Evolutionary conservation across 2,888 invertebrate genomes (phyloP), one percentile per base, ranked within the genome.

Genomic region (Cerastis rubricosa): DNA sequence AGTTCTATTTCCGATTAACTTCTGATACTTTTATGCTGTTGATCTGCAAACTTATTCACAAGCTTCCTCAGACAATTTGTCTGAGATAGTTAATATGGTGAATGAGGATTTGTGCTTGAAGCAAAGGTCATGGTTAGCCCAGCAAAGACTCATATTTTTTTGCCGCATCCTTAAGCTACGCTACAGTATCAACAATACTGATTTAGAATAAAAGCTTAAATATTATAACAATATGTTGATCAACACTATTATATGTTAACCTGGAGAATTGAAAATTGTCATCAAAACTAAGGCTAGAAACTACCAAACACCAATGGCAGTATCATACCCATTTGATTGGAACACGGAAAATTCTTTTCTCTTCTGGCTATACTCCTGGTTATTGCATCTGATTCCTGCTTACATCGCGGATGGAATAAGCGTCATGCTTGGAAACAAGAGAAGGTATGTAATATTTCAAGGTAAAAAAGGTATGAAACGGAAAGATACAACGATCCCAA

Each of bases 311-410:
- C 64, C 63, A 9, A 72, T 40, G 47, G 17, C 17, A 0, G 73
- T 77, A 17, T 29, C 22, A n/a, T 57, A 64, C 1, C 7, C 0
- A 1, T 72, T 72, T 1, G 0, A 0, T 2, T 47, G 45, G 63
- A 0, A 0, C 2, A 19, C 47, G 7, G 3, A 0, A 14, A 80
- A 64, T 14, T 47, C 45, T n/a, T 40, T 73, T 17, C 0, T 77
- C 0, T 77, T 80, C 47, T 77, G 81, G 73, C n/a, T 77, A 11
- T 64, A 47, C 19, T 54, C 81, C 3, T 77, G 81, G 81, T 29
- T 77, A 12, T n/a, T 77, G 19, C 77, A 77, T 29, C 1, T 80
- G 5, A 72, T 77, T 14, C 77, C 77, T 63, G 77, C 77, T 0
- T 19, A 77, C 14, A 63, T 80, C 6, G 7, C 29, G n/a, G 77